Evolutionary conservation across 1,140 invertebrate genomes (phyloP), one percentile per base, ranked within the genome.

Genomic region (Drosophila triauraria): DNA sequence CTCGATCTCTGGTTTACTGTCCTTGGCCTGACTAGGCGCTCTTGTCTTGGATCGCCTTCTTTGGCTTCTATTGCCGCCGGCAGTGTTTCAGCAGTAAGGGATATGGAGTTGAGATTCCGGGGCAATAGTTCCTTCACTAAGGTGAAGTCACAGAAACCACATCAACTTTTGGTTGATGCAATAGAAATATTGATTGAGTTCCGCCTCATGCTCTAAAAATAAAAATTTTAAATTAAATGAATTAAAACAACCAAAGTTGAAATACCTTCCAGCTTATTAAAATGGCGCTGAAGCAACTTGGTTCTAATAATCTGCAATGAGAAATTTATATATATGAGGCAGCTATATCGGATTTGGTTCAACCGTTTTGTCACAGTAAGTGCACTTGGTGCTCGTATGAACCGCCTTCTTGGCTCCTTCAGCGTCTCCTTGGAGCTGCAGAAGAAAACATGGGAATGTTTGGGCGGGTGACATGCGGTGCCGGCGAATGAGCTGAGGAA

Each of bases 341-440:
- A 20, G 20, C 20, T 20, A 20, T 20, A 20, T 20, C 20, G 20
- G 20, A 20, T 20, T 20, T 20, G 2, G 13, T 6, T 35, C 17
- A 3, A 74, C 83, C 72, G 38, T 58, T 61, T 92, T 92, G 13
- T 74, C 74, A 42, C 91, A 92, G 25, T 65, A 80, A 1, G 80
- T 54, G 59, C 91, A 92, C 35, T 78, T 80, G 0, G 75, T 58
- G 17, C 74, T 70, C 4, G 75, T 69, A 57, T 92, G 91, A 0
- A 78, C 70, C 0, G 79, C 84, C 12, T 72, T 54, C 2, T 70
- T 86, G 61, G 91, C 46, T 92, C 84, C n/a, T 75, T 91, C 0
- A 92, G 78, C 5, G 75, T 76, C 3, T 81, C 87, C 13, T 85
- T 84, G 3, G 91, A 92, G 23, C 56, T 81, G 57, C 91, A 92